phyloP scores from a whole-genome alignment of 2,113 vertebrate species.

The Fulica atra region DNA sequence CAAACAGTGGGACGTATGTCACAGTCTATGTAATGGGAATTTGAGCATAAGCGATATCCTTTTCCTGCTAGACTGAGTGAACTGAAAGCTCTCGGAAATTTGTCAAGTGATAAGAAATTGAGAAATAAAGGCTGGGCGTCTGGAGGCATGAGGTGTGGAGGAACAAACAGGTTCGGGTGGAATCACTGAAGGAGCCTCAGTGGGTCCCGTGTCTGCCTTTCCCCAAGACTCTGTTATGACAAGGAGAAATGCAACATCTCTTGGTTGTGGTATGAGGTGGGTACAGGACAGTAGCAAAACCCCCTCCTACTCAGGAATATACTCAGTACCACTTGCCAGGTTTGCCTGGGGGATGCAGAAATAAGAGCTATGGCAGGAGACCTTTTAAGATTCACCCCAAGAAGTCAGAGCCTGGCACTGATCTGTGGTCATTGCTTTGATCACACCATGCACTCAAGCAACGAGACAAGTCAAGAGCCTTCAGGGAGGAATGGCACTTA shows the following conservation, averaged over 20 bases:
- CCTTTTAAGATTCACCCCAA: background rate
- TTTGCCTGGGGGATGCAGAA: background rate
- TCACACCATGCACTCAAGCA: fast-evolving
- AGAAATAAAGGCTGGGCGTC: background rate
- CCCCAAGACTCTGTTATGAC: background rate
- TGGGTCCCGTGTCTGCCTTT: background rate
- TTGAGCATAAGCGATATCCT: background rate
- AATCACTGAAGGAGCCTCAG: background rate
- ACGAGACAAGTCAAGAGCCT: background rate
- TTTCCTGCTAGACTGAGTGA: background rate
- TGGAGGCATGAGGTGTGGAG: background rate
- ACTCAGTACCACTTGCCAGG: background rate
- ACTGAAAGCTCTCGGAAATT: background rate
- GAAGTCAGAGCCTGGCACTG: background rate
- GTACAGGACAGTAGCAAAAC: background rate
- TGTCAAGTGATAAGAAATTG: background rate
- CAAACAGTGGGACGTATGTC: background rate
- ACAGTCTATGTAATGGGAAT: background rate
- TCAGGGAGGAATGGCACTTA: background rate
- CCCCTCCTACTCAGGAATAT: background rate
- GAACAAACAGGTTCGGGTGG: fast-evolving
- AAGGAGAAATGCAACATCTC: background rate
- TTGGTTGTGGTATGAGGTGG: background rate
- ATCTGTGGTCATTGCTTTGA: background rate
- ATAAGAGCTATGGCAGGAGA: background rate